Base-by-base conservation (phyloP, 1,140 invertebrate genomes). In the Drosophila asahinai region DNA sequence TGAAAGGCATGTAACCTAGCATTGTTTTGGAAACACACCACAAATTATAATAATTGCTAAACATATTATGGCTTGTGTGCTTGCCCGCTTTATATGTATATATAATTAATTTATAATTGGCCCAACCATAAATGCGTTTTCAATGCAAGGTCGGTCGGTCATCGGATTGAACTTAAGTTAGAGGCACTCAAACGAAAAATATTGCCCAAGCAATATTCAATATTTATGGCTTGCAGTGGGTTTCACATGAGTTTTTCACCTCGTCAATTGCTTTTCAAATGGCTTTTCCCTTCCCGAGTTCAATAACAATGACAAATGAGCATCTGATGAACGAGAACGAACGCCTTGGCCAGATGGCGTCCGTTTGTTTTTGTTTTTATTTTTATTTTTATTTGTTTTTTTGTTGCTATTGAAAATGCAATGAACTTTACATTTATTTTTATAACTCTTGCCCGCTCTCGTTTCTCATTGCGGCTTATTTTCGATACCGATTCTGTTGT, bases 391-490 rank as follows among this genome's bases (percentile, higher is more conserved):
- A 25, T 2, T n/a, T 8, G 1, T 22, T 22, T 27, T 27, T 19
- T 59, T 65, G 42, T 49, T 70, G 67, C 40, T 57, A 59, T 60
- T 58, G 61, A 66, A 66, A 74, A 80, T 61, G 60, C 70, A 80
- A 59, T 74, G 57, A 80, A 80, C 77, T 74, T 74, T 80, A 61
- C 47, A 76, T 70, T 80, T 64, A 74, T 80, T 74, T 74, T 62
- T 59, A 65, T 72, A 58, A 47, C 51, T 58, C 27, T 70, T 27
- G 11, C 36, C 36, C 12, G 51, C 65, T 66, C 51, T n/a, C 67
- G 8, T 51, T 68, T 55, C 22, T 55, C 38, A 19, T 19, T 70
- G 14, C 9, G 15, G 9, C 36, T 43, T n/a, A 2, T 47, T 47
- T 38, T 27, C 40, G 61, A 51, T 68, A 51, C 61, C 30, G 47